A percentile compares a stretch with the other conserved stretches of the same genome.
phyloP scores from a whole-genome alignment of 2,888 invertebrate genomes.

The Priocnemis perturbator region DNA sequence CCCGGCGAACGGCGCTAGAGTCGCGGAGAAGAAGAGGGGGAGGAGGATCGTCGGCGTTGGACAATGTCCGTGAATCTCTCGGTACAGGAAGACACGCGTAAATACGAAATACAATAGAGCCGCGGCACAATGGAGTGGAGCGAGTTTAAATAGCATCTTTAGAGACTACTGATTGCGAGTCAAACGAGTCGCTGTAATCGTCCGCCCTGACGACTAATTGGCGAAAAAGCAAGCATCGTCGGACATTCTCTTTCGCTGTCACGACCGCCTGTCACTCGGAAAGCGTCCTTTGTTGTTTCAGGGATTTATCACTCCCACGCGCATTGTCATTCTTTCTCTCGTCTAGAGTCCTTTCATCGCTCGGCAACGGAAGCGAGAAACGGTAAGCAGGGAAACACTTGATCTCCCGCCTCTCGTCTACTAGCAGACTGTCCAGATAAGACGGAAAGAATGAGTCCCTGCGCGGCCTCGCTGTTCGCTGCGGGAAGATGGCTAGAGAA shows the following conservation, averaged over 20 bases:
- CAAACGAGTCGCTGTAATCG: slow-evolving; percentile 43
- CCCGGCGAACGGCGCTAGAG: too few species aligned
- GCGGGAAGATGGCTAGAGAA: not conserved
- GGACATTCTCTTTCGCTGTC: slow-evolving; percentile 22
- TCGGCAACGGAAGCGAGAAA: not conserved
- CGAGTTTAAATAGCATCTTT: slow-evolving; percentile 19
- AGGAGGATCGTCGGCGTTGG: too few species aligned
- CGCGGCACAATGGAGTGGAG: slow-evolving; percentile 27
- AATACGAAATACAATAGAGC: slow-evolving; percentile 34
- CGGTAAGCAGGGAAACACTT: not conserved
- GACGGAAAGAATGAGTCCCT: not conserved
- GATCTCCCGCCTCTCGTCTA: not conserved
- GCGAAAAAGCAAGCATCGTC: slow-evolving; percentile 25
- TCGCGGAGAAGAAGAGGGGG: too few species aligned
- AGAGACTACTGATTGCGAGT: not conserved
- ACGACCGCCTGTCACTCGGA: slow-evolving; percentile 21
- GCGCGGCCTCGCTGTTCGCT: not conserved
- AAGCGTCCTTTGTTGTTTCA: slow-evolving; percentile 12
- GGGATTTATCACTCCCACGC: not conserved
- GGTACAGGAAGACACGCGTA: not conserved
- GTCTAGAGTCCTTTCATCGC: not conserved
- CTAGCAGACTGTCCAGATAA: not conserved
- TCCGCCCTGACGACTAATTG: slow-evolving; percentile 39
- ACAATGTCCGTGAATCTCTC: too few species aligned
- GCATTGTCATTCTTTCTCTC: not conserved